Conservation (phyloP, 2,888 invertebrate species). For the Troides aeacus region DNA sequence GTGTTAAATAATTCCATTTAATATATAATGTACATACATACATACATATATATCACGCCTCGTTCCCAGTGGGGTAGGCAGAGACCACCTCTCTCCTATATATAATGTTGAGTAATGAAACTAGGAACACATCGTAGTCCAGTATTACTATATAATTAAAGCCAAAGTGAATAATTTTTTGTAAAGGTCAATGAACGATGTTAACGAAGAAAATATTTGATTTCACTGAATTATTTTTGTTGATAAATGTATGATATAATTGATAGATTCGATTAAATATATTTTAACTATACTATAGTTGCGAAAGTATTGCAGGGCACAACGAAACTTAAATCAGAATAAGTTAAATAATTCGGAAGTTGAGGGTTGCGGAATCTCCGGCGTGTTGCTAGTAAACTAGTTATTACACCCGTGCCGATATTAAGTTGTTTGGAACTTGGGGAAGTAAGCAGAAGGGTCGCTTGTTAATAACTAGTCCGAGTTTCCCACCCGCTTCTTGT, state of each 20-base stretch:
- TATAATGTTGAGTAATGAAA: no score
- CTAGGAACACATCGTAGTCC: no score
- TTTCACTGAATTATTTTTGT: no score
- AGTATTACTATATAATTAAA: no score
- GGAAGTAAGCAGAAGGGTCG: slow-evolving; percentile 9
- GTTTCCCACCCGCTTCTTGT: slow-evolving; percentile 5
- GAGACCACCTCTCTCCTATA: no score
- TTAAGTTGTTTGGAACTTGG: slow-evolving; percentile 23
- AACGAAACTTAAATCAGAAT: slow-evolving; percentile 4
- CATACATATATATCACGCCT: no score
- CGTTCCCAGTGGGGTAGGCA: no score
- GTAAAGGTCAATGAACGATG: no score
- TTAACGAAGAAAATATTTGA: no score
- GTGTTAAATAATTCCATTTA: no score
- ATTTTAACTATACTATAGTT: neutral
- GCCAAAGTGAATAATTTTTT: no score
- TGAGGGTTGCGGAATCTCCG: slow-evolving; percentile 7
- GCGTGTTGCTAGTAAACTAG: slow-evolving; percentile 19
- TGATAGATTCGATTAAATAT: neutral
- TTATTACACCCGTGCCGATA: slow-evolving; percentile 20
- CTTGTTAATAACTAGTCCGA: slow-evolving; percentile 20
- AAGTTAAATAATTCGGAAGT: slow-evolving; percentile 17
- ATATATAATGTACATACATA: no score
- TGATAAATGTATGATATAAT: neutral
- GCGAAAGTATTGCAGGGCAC: neutral